Evolutionary conservation across 2,797 vertebrate genomes (phyloP), one percentile per base, ranked within the genome.

Genomic region (Scomberomorus guttatus): DNA sequence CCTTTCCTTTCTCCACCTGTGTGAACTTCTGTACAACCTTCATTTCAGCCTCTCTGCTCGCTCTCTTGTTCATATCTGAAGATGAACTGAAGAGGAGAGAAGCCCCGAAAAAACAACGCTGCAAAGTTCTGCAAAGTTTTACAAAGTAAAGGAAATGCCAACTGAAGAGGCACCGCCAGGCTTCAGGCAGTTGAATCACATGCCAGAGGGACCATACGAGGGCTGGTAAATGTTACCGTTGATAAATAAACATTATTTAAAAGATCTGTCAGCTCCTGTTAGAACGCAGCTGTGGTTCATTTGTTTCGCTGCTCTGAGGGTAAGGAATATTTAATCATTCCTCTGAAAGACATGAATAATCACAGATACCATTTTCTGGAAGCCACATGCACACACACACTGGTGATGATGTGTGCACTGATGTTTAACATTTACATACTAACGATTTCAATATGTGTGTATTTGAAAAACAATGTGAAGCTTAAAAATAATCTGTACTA

Each of bases 181-280:
- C 85, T 79, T 15, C 52, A 79, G 82, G 87, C 83, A 25, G 71
- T 73, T 58, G 68, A 66, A 91, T 92, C 87, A 90, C 72, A 81
- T 71, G 90, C 93, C 93, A 92, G 79, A 85, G 91, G 88, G 78
- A 85, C 39, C 73, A 32, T 57, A 86, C 64, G 57, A 81, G 79
- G 91, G 85, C 92, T 87, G 90, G 90, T 92, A 94, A 95, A 94
- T 95, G 90, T 94, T 94, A 94, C 89, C 67, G 72, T 66, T 92
- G 94, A 96, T 96, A 96, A 96, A 96, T 95, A 96, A 96, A 95
- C 95, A 96, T 96, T 94, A 95, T 95, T 95, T 95, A 93, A 95
- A 95, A 95, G 94, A 95, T 93, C 90, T 95, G 95, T 96, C 96
- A 96, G 92, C 90, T 90, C 92, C 92, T 90, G 94, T 96, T 96